These are phyloP conservation scores for Aviceda leuphotes DNA, from an alignment of 2,797 vertebrate genomes.

Conservation along the genomic window DNA sequence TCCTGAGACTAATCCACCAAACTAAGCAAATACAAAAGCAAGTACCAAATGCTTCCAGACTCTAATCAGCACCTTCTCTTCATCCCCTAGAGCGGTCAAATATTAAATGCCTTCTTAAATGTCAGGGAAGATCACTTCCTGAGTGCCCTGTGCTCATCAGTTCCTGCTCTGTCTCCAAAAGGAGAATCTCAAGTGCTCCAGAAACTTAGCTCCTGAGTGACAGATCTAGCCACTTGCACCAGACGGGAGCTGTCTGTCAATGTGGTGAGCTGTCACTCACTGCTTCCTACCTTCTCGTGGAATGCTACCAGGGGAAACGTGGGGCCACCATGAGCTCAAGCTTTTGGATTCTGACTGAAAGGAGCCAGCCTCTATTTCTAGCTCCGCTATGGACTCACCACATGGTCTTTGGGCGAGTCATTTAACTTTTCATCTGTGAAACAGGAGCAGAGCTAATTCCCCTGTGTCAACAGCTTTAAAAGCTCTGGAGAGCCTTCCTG, in stretches of 20 bases:
- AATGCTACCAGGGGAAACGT: neutral
- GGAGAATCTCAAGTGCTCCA: slow-evolving; percentile 64
- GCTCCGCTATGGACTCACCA: neutral
- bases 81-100: slow-evolving; percentile 52
- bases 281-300: neutral
- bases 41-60: slow-evolving; percentile 61
- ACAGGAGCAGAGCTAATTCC: slow-evolving; percentile 8
- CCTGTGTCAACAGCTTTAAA: neutral
- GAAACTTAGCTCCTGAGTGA: slow-evolving; percentile 56
- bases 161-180: slow-evolving; percentile 52
- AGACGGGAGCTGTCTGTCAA: slow-evolving; percentile 52
- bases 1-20: slow-evolving; percentile 69
- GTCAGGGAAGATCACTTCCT: slow-evolving; percentile 66
- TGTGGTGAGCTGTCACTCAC: slow-evolving; percentile 34
- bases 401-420: neutral
- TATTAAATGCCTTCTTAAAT: slow-evolving; percentile 67
- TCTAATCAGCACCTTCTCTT: slow-evolving; percentile 68
- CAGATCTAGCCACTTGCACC: slow-evolving; percentile 51
- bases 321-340: slow-evolving; percentile 33
- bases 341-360: slow-evolving; percentile 9
- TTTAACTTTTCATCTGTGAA: slow-evolving; percentile 11
- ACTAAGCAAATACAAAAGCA: slow-evolving; percentile 73
- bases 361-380: slow-evolving; percentile 38
- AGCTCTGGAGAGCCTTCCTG: neutral
- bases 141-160: slow-evolving; percentile 8